These are phyloP conservation scores for Myocastor coypus DNA, from an alignment of 2,113 vertebrate species.

Conservation along the genomic window DNA sequence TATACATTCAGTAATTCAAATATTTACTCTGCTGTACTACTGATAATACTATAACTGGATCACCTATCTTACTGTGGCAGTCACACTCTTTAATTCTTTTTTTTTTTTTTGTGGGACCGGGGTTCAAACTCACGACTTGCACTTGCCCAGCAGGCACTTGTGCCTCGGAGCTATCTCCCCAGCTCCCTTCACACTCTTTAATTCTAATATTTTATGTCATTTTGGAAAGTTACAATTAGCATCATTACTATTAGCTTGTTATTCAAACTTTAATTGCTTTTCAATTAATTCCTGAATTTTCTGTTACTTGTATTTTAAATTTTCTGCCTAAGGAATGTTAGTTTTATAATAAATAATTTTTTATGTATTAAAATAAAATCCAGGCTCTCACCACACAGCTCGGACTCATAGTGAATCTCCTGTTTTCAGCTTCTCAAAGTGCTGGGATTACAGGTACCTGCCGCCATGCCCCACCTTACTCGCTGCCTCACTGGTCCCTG, in stretches of 20 bases:
- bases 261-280: background rate
- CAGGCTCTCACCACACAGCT: too few relatives aligned
- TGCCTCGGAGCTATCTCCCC: too few relatives aligned
- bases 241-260: too few relatives aligned
- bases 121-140: too few relatives aligned
- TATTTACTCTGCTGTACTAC: background rate
- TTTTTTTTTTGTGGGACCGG: too few relatives aligned
- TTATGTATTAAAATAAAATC: too few relatives aligned
- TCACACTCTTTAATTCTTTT: background rate
- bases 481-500: too few relatives aligned
- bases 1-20: background rate
- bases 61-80: background rate
- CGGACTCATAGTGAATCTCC: too few relatives aligned
- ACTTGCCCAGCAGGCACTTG: too few relatives aligned
- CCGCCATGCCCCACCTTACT: too few relatives aligned
- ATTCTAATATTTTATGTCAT: background rate
- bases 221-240: background rate
- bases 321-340: background rate
- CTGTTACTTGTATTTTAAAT: background rate
- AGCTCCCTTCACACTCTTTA: background rate
- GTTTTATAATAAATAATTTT: background rate
- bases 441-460: too few relatives aligned
- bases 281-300: background rate
- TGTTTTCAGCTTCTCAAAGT: too few relatives aligned
- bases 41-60: background rate